Conservation (phyloP, 1,140 invertebrate species). For the Schlechtendalia chinensis region DNA sequence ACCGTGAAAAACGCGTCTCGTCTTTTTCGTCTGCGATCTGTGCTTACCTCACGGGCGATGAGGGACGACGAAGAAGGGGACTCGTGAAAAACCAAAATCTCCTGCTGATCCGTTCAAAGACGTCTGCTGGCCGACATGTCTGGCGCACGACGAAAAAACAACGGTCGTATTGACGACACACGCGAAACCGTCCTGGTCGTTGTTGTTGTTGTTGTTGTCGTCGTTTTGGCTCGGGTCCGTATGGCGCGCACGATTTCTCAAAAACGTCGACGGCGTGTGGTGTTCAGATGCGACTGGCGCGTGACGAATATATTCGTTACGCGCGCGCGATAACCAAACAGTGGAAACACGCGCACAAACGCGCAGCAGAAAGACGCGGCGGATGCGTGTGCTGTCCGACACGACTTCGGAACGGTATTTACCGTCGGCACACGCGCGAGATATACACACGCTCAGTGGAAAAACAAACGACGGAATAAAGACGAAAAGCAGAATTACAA, state of each 20-base stretch:
- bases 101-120: conserved; percentile 6
- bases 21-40: neutral
- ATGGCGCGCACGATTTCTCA: neutral
- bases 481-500: neutral
- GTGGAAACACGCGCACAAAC: neutral
- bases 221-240: conserved; percentile 23
- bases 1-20: neutral
- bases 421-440: too few relatives aligned
- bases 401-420: too few relatives aligned
- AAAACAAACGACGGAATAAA: neutral
- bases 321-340: neutral
- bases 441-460: neutral
- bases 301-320: neutral
- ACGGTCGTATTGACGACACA: neutral
- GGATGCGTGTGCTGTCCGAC: neutral
- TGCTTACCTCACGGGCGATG: conserved; percentile 5
- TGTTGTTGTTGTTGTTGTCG: neutral
- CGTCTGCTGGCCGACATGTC: conserved; percentile 3
- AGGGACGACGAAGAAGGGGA: neutral
- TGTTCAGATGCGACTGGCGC: neutral
- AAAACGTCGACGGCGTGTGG: neutral
- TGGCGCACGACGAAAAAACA: neutral
- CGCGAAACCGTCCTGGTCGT: neutral
- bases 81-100: neutral
- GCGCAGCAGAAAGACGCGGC: neutral